Evolutionary conservation across 1,140 invertebrate genomes (phyloP).

Genomic region (Drosophila triauraria): DNA sequence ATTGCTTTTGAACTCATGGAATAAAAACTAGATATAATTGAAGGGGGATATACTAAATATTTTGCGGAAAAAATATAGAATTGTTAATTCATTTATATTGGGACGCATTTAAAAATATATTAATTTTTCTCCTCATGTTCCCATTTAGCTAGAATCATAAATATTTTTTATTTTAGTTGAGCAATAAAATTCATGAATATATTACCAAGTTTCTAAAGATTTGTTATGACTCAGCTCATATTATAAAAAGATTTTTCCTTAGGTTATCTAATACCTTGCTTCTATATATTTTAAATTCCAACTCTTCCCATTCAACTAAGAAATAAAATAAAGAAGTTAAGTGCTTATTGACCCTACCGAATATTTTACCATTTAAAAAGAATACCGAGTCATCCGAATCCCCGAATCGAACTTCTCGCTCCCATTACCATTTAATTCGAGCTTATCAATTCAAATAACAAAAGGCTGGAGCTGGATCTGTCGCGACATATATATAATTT

Average conservation of each 20-base stretch:
- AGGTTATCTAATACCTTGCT: background rate
- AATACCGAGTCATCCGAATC: background rate
- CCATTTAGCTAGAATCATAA: no score
- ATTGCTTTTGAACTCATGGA: no score
- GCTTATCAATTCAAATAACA: slow-evolving; percentile 46
- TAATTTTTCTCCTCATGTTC: no score
- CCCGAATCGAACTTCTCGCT: background rate
- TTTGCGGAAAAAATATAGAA: no score
- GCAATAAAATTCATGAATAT: background rate
- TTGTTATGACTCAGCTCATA: background rate
- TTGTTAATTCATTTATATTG: no score
- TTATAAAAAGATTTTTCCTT: background rate
- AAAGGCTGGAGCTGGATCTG: slow-evolving; percentile 33
- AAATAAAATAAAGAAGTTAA: slow-evolving; percentile 14
- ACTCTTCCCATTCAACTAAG: background rate
- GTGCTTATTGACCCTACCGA: slow-evolving; percentile 11
- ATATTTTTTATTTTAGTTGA: background rate
- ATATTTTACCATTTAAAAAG: slow-evolving; percentile 8
- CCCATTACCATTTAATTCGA: slow-evolving; percentile 65
- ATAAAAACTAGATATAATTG: no score
- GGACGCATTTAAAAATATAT: no score
- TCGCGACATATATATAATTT: slow-evolving; percentile 52
- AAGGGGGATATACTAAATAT: no score
- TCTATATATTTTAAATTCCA: background rate
- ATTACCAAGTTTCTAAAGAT: no score